phyloP scores from a whole-genome alignment of 2,113 vertebrate species.

The Thermophis baileyi region DNA sequence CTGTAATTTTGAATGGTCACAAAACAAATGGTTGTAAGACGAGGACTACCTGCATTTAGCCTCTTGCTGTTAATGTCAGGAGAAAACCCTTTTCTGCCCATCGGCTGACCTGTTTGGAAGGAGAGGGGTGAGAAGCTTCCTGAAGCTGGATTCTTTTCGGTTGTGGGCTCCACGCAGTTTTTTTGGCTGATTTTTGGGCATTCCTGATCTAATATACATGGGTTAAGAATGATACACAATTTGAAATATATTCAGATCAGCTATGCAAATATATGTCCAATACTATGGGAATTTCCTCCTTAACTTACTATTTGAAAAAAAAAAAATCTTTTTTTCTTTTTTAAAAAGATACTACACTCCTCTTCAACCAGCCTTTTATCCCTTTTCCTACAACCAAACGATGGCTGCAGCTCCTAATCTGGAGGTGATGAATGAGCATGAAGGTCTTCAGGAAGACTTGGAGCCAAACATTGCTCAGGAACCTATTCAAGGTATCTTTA shows the following conservation, averaged over 20 bases:
- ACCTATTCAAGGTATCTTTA: conserved; percentile 64
- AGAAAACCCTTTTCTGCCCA: background rate
- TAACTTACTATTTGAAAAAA: background rate
- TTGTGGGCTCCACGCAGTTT: background rate
- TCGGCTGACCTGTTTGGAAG: background rate
- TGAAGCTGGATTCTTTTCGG: background rate
- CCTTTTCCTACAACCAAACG: conserved; percentile 62
- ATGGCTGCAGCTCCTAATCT: conserved; percentile 60
- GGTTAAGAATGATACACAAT: background rate
- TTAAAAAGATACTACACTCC: conserved; percentile 58
- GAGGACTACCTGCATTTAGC: background rate
- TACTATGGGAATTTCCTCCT: background rate
- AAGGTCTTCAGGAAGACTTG: conserved; percentile 45
- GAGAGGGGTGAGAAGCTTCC: background rate
- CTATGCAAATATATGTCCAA: background rate
- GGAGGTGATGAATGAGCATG: conserved; percentile 57
- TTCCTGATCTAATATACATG: background rate
- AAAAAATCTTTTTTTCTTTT: conserved; percentile 22
- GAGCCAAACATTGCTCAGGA: conserved; percentile 58
- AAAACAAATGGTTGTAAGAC: too few species aligned
- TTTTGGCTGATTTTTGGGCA: background rate
- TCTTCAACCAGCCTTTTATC: conserved; percentile 70
- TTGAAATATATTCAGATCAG: background rate
- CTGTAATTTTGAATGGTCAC: background rate
- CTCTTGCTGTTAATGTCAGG: background rate